Evolutionary conservation across 2,113 vertebrate species (phyloP).

Genomic region (Chelonoidis abingdonii): DNA sequence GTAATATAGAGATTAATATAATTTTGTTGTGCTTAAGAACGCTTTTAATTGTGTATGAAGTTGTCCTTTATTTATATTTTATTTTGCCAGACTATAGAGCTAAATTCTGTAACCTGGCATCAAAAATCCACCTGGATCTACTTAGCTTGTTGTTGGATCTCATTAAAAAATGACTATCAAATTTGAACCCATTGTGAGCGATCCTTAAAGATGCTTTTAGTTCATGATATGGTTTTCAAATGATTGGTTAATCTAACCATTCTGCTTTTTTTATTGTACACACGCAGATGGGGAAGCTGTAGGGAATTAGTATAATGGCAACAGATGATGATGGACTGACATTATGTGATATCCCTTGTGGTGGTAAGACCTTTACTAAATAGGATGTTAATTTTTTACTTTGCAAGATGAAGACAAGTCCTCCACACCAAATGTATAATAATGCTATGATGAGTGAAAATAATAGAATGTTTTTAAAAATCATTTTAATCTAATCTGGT

Average conservation of each 20-base stretch:
- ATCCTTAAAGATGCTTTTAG: not conserved
- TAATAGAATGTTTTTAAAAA: not conserved
- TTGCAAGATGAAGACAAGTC: not conserved
- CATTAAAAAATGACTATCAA: not conserved
- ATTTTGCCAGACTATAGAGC: not conserved
- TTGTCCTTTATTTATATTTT: not conserved
- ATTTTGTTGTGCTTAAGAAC: not conserved
- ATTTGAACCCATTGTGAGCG: not conserved
- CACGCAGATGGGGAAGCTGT: slow-evolving; percentile 74
- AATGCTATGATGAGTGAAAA: not conserved
- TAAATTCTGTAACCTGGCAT: not conserved
- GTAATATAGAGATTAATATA: not conserved
- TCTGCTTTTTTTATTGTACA: not conserved
- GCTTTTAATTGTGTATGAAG: not conserved
- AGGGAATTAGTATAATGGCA: slow-evolving; percentile 81
- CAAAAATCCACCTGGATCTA: not conserved
- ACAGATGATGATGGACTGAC: slow-evolving; percentile 77
- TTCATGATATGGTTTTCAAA: not conserved
- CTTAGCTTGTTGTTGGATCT: not conserved
- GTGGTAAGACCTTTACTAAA: slow-evolving; percentile 49
- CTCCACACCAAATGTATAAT: not conserved
- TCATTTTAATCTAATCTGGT: not conserved
- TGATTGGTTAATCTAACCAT: not conserved
- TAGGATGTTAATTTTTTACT: not conserved
- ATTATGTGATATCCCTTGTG: slow-evolving; percentile 65